Evolutionary conservation across 1,140 invertebrate species (phyloP), one percentile per base, ranked within the genome.

Genomic region (Magallana angulata): DNA sequence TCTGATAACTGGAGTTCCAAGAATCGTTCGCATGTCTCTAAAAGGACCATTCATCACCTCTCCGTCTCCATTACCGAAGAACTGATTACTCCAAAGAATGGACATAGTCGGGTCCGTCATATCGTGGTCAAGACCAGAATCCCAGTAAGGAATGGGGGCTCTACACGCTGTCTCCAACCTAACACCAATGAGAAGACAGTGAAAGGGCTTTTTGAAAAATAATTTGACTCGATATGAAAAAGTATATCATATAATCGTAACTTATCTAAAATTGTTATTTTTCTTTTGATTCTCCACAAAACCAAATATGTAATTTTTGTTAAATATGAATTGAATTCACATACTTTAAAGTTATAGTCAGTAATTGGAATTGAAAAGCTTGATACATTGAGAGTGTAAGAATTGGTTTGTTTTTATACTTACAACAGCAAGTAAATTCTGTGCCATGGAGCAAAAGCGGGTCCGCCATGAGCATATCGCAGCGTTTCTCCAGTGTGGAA

Each of bases 81-180:
- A 94, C 12, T 91, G 58, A 0, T 90, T 80, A 14, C 91, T 91
- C 91, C 94, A 95, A 8, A 95, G 85, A 59, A 94, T 91, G 1
- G 95, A 95, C 30, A 92, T 88, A 9, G 93, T 91, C 9, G 92
- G 91, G 87, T 94, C 90, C 0, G 91, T 91, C 64, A 95, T 88
- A 83, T 92, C 92, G 8, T 85, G 83, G 87, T 95, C 95, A 30
- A 95, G 18, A 7, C 92, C 90, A 12, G 91, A 92, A 76, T 95
- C 94, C 94, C 94, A 95, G 91, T 95, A 95, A 9, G 95, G 95
- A 9, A 95, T 84, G 8, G 94, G 92, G 1, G 94, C 89, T 7
- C 88, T 60, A 1, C 90, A 89, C 16, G 92, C 92, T 24, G 91
- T 90, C 68, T 93, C 93, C 59, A 91, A 90, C 84, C 92, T 93